Base-by-base conservation (phyloP, 2,113 vertebrate genomes). In the Capreolus pygargus region DNA sequence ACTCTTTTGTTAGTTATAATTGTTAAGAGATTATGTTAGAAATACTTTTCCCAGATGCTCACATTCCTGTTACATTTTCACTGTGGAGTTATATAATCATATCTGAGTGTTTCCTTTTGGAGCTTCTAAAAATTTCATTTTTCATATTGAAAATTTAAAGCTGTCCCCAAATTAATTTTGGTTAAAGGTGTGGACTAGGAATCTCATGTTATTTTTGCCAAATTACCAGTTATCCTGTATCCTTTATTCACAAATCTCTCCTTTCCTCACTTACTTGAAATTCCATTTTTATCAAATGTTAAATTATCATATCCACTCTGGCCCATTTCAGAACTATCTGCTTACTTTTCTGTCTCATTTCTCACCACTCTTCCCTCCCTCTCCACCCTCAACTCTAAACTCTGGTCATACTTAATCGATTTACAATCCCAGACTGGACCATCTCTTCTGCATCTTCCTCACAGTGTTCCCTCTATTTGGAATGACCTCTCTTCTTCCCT, bases 81-180 rank as follows among this genome's bases (percentile, higher is more conserved):
- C 14, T 39, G 10, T 39, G 28, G 7, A 86, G 5, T 82, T 78
- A 89, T 50, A 60, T 70, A 94, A 83, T 89, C 23, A 39, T 21
- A 76, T 43, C 30, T 43, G 23, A 33, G 23, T 64, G 12, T 61
- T 81, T 95, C 67, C 33, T 92, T 85, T 36, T 81, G 87, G 64
- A 23, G 33, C 58, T 76, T 91, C 60, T 89, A n/a, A 86, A 57
- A 57, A 23, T 91, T 97, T 91, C 52, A n/a, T n/a, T 90, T 95
- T 87, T 87, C 33, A 94, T 92, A 84, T 36, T 95, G 13, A 87
- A 93, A 97, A 86, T 70, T 47, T 92, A 86, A 97, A 97, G 33
- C 11, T 92, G 25, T 9, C 55, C 47, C 11, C 81, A 88, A 36
- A 90, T 94, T 96, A 92, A 97, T 96, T 92, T 90, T 92, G 28